These are phyloP conservation scores for Dolichallabes microphthalmus DNA, from an alignment of 2,113 vertebrate genomes.

Conservation along the genomic window DNA sequence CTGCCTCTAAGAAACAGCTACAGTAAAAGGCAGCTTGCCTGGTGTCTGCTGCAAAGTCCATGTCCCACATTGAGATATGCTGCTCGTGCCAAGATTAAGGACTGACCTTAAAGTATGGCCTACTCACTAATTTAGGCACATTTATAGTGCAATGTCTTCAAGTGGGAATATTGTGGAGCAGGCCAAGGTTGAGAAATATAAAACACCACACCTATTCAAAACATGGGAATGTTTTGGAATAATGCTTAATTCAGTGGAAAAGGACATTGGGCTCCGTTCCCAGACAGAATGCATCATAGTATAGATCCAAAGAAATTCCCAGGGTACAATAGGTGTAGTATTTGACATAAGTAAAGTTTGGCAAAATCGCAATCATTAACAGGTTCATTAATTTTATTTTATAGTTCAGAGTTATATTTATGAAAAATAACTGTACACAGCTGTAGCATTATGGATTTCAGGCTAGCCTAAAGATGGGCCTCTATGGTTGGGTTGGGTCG, in stretches of 20 bases:
- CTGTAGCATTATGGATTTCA: neutral
- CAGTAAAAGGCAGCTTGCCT: neutral
- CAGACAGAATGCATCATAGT: slow-evolving; percentile 17
- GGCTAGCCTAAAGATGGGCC: neutral
- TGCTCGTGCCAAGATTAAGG: slow-evolving; percentile 2
- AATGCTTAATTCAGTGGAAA: slow-evolving; percentile 13
- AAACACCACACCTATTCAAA: neutral
- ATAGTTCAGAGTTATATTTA: neutral
- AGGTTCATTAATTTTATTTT: neutral
- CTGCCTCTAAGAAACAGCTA: slow-evolving; percentile 6
- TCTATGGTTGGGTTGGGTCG: neutral
- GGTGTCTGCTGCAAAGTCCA: neutral
- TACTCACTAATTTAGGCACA: slow-evolving; percentile 8
- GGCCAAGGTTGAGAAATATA: neutral
- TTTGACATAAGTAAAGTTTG: neutral
- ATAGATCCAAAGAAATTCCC: neutral
- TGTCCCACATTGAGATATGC: slow-evolving; percentile 5
- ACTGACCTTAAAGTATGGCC: slow-evolving; percentile 8
- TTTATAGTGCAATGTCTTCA: neutral
- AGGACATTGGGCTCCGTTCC: slow-evolving; percentile 11
- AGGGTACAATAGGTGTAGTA: neutral
- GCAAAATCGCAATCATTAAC: neutral
- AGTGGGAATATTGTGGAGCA: neutral
- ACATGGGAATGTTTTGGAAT: neutral
- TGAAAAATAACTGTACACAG: neutral